Conservation (phyloP, 2,888 invertebrate genomes). For the Aricia artaxerxes region DNA sequence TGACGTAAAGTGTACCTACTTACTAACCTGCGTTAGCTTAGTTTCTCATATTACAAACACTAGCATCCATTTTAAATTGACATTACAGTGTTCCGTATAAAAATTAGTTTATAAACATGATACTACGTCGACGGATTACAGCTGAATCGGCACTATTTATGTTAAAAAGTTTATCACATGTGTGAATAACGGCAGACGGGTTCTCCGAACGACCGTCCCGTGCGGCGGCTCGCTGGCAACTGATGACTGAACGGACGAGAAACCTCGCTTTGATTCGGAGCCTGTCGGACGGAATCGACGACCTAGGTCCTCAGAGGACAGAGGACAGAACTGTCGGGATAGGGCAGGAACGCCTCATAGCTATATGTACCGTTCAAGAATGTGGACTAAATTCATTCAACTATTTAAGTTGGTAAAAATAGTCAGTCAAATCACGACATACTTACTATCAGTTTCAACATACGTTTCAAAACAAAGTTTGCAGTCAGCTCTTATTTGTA, state of each 20-base stretch:
- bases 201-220: conserved; percentile 48
- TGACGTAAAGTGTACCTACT: conserved; percentile 31
- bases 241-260: conserved; percentile 45
- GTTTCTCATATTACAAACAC: conserved; percentile 48
- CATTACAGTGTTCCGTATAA: conserved; percentile 45
- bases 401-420: background rate
- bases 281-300: conserved; percentile 44
- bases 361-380: background rate
- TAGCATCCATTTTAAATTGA: conserved; percentile 55
- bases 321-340: conserved; percentile 40
- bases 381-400: background rate
- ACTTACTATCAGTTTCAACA: no score
- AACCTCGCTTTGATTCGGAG: conserved; percentile 43
- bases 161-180: conserved; percentile 67
- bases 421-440: no score
- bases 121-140: conserved; percentile 48
- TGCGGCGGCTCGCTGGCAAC: conserved; percentile 56
- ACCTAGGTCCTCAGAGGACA: conserved; percentile 30
- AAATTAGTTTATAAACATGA: conserved; percentile 35
- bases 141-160: conserved; percentile 49
- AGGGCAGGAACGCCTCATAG: conserved; percentile 24
- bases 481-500: no score
- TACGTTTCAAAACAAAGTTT: no score
- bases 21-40: conserved; percentile 51
- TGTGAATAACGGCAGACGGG: conserved; percentile 44